phyloP scores from a whole-genome alignment of 2,797 vertebrate genomes.

The Ceyx erithaca region DNA sequence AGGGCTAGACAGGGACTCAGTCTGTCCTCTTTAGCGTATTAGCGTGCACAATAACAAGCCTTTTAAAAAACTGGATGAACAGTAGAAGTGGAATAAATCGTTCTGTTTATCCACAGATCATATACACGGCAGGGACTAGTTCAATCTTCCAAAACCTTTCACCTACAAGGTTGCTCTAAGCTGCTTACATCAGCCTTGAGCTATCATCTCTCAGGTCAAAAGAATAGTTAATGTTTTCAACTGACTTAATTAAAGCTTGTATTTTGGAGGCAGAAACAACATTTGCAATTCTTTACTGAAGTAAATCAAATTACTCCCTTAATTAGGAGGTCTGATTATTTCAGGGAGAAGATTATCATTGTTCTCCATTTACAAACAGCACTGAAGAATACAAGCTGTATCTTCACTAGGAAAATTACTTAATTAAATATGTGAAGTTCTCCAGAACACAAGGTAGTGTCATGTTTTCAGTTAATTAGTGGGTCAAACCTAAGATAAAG shows the following conservation, averaged over 20 bases:
- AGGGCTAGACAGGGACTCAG: not conserved
- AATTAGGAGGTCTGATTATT: not conserved
- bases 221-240: not conserved
- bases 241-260: not conserved
- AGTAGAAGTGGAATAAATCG: not conserved
- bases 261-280: not conserved
- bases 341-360: not conserved
- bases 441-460: not conserved
- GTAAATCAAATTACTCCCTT: not conserved
- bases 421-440: slow-evolving; percentile 5
- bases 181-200: not conserved
- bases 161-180: not conserved
- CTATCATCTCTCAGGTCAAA: not conserved
- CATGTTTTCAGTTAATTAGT: slow-evolving; percentile 26
- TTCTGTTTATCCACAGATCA: not conserved
- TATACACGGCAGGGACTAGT: not conserved
- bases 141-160: not conserved
- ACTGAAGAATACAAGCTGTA: not conserved
- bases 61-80: not conserved
- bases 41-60: not conserved
- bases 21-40: not conserved
- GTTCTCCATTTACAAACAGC: not conserved
- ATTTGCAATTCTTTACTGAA: slow-evolving; percentile 19
- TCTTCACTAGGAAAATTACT: not conserved
- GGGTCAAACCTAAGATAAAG: slow-evolving; percentile 6